Evolutionary conservation across 1,140 invertebrate genomes (phyloP).

Genomic region (Aporrectodea caliginosa): DNA sequence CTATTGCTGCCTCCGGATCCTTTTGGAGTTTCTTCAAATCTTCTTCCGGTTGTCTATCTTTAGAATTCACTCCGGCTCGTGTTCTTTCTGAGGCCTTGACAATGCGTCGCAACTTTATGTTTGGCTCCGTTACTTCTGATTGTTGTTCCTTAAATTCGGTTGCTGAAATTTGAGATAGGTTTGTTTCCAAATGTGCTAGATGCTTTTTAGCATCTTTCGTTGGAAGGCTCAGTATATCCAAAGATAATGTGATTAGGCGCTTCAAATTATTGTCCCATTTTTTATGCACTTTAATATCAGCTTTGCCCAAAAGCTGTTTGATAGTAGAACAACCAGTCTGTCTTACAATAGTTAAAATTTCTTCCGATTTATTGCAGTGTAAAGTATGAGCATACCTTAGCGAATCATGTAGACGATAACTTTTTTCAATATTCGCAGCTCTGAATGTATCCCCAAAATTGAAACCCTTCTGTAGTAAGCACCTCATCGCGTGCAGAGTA

Average conservation of each 20-base stretch:
- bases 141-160: background rate
- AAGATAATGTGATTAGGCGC: background rate
- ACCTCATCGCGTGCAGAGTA: background rate
- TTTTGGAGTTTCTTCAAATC: background rate
- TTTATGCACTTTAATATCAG: background rate
- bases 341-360: too few relatives aligned
- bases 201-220: background rate
- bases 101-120: background rate
- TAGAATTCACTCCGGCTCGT: background rate
- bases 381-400: too few relatives aligned
- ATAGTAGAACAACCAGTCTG: too few relatives aligned
- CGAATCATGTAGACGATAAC: too few relatives aligned
- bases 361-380: too few relatives aligned
- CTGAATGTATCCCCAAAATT: too few relatives aligned
- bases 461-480: background rate
- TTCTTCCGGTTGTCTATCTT: background rate
- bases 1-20: background rate
- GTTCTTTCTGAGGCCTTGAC: background rate
- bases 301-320: background rate
- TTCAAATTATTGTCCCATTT: background rate
- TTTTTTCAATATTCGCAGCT: too few relatives aligned
- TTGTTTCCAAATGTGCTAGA: background rate
- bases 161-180: background rate
- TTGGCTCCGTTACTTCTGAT: background rate
- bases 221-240: background rate